A percentile compares a stretch with the other conserved stretches of the same genome.
phyloP scores from a whole-genome alignment of 2,113 vertebrate genomes.

The Rallus limicola region DNA sequence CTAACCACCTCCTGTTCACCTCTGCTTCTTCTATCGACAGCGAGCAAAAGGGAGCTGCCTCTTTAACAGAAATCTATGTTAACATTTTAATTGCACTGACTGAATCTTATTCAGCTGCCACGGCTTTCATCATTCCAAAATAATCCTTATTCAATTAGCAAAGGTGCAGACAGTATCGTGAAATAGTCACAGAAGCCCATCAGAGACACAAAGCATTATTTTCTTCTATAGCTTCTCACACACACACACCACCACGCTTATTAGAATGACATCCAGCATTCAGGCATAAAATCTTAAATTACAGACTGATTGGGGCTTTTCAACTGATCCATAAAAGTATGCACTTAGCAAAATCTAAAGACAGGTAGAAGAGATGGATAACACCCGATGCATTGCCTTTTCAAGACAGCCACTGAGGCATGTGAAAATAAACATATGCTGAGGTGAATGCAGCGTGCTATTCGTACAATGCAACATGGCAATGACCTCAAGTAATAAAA shows the following conservation, averaged over 20 bases:
- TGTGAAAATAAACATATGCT: constrained; percentile 62
- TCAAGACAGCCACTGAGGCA: constrained; percentile 56
- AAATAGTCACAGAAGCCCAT: not conserved
- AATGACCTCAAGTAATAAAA: constrained; percentile 61
- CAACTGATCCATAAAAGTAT: constrained; percentile 62
- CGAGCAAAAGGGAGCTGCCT: not conserved
- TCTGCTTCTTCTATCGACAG: not conserved
- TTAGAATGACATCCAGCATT: constrained; percentile 38
- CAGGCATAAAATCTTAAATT: constrained; percentile 71
- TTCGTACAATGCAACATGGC: constrained; percentile 49
- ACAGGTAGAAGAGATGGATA: constrained; percentile 49
- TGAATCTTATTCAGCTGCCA: not conserved
- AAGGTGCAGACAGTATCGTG: not conserved
- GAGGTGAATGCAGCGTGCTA: not conserved
- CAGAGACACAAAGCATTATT: not conserved
- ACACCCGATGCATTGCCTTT: not conserved
- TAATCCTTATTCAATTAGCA: constrained; percentile 20
- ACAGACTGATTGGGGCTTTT: constrained; percentile 46
- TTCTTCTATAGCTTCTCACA: not conserved
- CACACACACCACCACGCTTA: not conserved
- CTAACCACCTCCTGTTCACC: not conserved
- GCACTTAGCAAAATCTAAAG: constrained; percentile 67
- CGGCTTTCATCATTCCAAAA: not conserved
- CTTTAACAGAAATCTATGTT: not conserved
- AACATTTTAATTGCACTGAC: constrained; percentile 1